Conservation (phyloP, 2,888 invertebrate species). For the Polydrusus pterygomalis region DNA sequence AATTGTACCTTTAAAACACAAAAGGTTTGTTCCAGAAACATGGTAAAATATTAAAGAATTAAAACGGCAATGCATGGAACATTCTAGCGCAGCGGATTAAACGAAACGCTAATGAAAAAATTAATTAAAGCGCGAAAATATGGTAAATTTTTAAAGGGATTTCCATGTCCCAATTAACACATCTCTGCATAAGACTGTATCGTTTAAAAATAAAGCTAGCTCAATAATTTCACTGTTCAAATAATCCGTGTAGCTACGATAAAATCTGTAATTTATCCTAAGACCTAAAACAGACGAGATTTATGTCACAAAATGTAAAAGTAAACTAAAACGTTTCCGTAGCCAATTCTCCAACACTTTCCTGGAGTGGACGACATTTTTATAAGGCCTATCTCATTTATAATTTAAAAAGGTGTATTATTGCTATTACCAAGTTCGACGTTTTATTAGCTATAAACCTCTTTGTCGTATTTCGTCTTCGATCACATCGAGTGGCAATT, state of each 20-base stretch:
- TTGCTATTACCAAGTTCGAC: constrained; percentile 27
- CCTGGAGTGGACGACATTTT: constrained; percentile 35
- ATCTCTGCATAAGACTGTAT: not conserved
- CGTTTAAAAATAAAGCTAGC: constrained; percentile 1
- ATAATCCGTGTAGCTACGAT: constrained; percentile 4
- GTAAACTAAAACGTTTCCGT: constrained; percentile 29
- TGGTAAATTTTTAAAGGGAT: constrained; percentile 27
- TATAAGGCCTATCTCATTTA: constrained; percentile 43
- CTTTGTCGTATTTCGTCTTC: constrained; percentile 41
- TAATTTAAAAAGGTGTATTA: constrained; percentile 43
- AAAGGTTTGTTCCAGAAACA: constrained; percentile 14
- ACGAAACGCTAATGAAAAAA: constrained; percentile 16
- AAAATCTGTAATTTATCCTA: constrained; percentile 28
- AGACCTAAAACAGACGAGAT: constrained; percentile 32
- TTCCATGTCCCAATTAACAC: constrained; percentile 6
- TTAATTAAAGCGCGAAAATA: constrained; percentile 8
- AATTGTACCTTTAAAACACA: constrained; percentile 21
- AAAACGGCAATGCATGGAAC: constrained; percentile 9
- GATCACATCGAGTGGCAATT: constrained; percentile 56
- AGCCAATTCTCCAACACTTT: constrained; percentile 32
- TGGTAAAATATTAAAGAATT: constrained; percentile 13
- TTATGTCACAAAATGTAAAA: constrained; percentile 31
- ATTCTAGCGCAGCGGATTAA: not conserved
- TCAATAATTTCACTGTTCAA: not conserved
- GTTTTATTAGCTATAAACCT: constrained; percentile 40